Conservation (phyloP, 2,113 vertebrate species). For the Pandion haliaetus region DNA sequence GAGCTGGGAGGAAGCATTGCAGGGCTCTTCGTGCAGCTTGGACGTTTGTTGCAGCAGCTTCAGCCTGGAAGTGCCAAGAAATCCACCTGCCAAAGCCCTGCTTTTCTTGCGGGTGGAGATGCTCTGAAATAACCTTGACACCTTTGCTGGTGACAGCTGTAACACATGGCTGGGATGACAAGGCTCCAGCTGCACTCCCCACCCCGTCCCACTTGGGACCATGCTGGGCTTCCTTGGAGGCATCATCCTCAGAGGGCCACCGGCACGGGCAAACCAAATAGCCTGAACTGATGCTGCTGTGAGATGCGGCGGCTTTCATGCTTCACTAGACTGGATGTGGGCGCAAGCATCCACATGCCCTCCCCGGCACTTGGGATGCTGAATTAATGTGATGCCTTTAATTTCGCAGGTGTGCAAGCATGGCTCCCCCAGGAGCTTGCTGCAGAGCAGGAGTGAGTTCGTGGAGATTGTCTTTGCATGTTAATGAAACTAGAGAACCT, state of each 20-base stretch:
- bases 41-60: background rate
- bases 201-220: background rate
- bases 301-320: accelerated
- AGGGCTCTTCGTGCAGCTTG: background rate
- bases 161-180: background rate
- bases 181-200: background rate
- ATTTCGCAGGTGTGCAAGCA: background rate
- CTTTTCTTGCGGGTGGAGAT: accelerated
- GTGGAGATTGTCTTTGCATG: background rate
- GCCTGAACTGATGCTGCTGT: background rate
- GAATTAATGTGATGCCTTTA: background rate
- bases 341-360: accelerated
- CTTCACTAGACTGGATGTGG: accelerated
- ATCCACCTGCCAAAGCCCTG: background rate
- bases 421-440: background rate
- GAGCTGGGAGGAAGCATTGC: accelerated
- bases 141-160: background rate
- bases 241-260: background rate
- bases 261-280: background rate
- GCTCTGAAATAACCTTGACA: background rate
- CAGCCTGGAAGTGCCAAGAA: background rate
- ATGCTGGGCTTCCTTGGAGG: accelerated
- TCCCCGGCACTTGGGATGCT: background rate
- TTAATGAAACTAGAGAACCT: background rate
- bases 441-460: background rate